Evolutionary conservation across 23 tunicate genomes (phyloP).

Genomic region (Oikopleura dioica): DNA sequence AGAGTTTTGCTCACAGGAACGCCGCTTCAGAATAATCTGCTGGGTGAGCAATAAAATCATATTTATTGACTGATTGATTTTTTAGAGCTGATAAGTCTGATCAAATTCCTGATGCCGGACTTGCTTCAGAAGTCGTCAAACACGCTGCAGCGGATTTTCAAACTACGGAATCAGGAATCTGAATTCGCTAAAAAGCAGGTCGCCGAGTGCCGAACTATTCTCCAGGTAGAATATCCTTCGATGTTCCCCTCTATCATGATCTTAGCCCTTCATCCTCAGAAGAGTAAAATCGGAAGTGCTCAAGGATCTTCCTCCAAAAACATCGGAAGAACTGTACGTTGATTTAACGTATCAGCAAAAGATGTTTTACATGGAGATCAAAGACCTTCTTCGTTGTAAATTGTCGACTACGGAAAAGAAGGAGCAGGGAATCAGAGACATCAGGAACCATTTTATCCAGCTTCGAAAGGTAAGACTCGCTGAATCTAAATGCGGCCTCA

Average conservation of each 20-base stretch:
- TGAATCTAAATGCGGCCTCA: neutral
- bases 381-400: slow-evolving; percentile 24
- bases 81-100: slow-evolving; percentile 57
- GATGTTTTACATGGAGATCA: slow-evolving; percentile 34
- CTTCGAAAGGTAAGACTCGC: slow-evolving; percentile 24
- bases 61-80: neutral
- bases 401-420: neutral
- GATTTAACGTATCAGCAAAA: slow-evolving; percentile 29
- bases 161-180: slow-evolving; percentile 2
- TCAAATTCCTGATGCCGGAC: slow-evolving; percentile 81
- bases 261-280: slow-evolving; percentile 92
- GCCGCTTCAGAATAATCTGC: slow-evolving; percentile 76
- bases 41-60: neutral
- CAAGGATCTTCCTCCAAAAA: slow-evolving; percentile 55
- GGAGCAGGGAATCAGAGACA: slow-evolving; percentile 16
- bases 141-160: slow-evolving; percentile 40
- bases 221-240: neutral
- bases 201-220: neutral
- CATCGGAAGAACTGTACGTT: slow-evolving; percentile 16
- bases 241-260: too few relatives aligned
- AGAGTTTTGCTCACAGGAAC: slow-evolving; percentile 70
- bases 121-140: slow-evolving; percentile 65
- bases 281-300: slow-evolving; percentile 59
- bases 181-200: neutral
- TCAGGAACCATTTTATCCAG: slow-evolving; percentile 56